A percentile compares a stretch with the other conserved stretches of the same genome.
Evolutionary conservation across 2,113 vertebrate species (phyloP).

Genomic region (Malurus alboscapulatus): DNA sequence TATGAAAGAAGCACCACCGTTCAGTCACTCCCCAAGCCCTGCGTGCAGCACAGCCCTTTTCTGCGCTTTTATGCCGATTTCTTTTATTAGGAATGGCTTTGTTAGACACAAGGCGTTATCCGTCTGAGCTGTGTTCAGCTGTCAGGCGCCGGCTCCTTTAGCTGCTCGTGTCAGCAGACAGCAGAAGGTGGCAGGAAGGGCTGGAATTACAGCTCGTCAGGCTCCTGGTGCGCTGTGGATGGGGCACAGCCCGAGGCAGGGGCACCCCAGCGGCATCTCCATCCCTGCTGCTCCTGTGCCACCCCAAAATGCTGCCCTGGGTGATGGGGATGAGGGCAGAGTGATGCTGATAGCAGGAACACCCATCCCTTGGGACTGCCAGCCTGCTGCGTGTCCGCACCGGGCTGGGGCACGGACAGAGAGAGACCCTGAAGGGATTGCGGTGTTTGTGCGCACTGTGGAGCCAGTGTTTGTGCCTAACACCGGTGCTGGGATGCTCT

Average conservation of each 20-base stretch:
- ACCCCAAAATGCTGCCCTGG: accelerated
- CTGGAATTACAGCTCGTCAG: neutral
- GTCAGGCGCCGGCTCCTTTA: neutral
- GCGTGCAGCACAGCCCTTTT: neutral
- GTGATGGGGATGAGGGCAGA: accelerated
- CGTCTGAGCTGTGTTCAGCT: conserved; percentile 23
- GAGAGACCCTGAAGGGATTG: accelerated
- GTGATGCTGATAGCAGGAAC: neutral
- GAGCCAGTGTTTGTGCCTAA: neutral
- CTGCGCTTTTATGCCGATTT: neutral
- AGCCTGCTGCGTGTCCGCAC: no score
- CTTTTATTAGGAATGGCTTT: conserved; percentile 23
- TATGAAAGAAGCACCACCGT: neutral
- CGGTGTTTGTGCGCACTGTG: neutral
- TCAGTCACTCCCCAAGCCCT: neutral
- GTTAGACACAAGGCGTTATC: conserved; percentile 1
- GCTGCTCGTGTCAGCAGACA: neutral
- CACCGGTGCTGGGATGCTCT: no score
- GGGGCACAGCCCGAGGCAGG: neutral
- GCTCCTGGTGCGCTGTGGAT: neutral
- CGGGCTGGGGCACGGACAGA: accelerated
- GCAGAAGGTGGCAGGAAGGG: neutral
- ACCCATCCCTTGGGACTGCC: neutral
- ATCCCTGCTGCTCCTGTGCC: neutral
- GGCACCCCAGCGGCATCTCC: neutral